Conservation (phyloP, 2,113 vertebrate species). For the Laterallus jamaicensis region DNA sequence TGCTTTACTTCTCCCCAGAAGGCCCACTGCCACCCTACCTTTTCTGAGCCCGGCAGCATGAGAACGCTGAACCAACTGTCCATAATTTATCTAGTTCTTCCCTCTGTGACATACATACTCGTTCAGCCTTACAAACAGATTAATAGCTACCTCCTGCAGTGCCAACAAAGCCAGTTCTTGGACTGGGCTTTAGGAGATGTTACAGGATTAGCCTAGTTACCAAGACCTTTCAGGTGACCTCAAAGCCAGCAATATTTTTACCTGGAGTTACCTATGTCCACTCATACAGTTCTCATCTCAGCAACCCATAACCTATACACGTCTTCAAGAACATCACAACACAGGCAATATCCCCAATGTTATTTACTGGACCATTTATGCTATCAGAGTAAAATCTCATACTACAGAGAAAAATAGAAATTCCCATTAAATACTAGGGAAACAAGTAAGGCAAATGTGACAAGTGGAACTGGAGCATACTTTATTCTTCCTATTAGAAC, state of each 20-base stretch:
- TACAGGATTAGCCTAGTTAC: neutral
- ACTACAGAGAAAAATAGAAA: neutral
- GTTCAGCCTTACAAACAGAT: neutral
- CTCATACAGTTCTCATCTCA: neutral
- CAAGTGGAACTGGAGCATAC: neutral
- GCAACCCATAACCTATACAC: neutral
- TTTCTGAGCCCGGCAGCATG: neutral
- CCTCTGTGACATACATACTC: neutral
- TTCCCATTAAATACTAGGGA: neutral
- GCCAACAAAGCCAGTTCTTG: neutral
- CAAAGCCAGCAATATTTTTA: neutral
- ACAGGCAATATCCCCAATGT: neutral
- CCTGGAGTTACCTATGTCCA: neutral
- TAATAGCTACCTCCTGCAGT: neutral
- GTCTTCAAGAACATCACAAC: neutral
- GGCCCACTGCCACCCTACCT: neutral
- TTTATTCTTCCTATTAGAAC: neutral
- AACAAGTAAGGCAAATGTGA: neutral
- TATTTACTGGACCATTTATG: accelerated
- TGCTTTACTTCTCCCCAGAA: neutral
- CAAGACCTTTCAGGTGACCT: neutral
- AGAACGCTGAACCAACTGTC: neutral
- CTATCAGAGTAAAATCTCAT: neutral
- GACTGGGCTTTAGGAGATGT: neutral
- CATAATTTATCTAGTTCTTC: neutral